These are phyloP conservation scores for Eonycteris spelaea DNA, from an alignment of 2,113 vertebrate species.

Conservation along the genomic window DNA sequence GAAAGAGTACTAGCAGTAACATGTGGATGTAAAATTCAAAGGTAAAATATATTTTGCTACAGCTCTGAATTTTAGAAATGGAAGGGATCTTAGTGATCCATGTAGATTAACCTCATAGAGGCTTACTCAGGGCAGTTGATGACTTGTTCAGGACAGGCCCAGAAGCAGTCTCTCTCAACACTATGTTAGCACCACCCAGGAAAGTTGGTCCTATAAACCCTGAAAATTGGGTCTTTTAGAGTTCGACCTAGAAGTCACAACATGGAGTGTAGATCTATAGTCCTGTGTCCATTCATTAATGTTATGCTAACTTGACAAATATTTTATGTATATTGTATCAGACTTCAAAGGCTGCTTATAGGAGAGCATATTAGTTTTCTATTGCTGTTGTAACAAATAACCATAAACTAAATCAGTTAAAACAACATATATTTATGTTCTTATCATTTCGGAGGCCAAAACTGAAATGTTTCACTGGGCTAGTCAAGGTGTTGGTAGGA, in stretches of 20 bases:
- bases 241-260: not conserved
- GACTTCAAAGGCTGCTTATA: not conserved
- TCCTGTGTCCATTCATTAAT: not conserved
- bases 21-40: not conserved
- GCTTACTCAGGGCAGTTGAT: not conserved
- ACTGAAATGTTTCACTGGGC: not conserved
- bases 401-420: not conserved
- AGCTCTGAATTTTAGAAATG: not conserved
- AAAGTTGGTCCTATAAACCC: not conserved
- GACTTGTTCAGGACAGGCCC: not conserved
- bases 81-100: not conserved
- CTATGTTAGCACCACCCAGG: not conserved
- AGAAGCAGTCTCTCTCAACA: not conserved
- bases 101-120: not conserved
- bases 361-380: not conserved
- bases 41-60: not conserved
- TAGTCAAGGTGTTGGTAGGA: not conserved
- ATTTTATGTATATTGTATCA: not conserved
- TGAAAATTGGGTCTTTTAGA: not conserved
- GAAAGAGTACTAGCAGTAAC: not conserved
- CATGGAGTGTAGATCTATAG: not conserved
- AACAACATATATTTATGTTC: not conserved
- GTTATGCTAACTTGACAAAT: not conserved
- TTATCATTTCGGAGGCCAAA: not conserved
- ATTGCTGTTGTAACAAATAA: not conserved